phyloP scores from a whole-genome alignment of 2,797 vertebrate genomes.

The Tauraco hartlaubi region DNA sequence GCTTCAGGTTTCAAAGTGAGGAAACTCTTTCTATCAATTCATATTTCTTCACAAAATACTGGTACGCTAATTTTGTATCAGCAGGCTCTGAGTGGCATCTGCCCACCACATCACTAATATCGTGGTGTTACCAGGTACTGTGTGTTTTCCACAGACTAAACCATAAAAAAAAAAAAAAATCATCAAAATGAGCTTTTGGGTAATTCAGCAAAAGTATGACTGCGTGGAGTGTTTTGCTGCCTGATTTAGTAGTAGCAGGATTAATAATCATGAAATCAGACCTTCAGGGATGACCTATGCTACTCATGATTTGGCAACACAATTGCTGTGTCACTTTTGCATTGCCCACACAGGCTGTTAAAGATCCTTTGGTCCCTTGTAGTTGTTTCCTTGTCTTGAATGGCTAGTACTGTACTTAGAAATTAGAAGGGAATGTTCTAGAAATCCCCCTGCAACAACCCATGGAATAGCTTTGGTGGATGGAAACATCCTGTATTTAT shows the following conservation, averaged over 20 bases:
- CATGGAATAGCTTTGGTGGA: neutral
- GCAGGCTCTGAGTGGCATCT: neutral
- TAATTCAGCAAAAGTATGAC: neutral
- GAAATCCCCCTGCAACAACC: neutral
- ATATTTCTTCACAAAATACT: neutral
- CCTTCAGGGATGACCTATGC: neutral
- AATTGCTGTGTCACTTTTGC: neutral
- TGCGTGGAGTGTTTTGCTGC: neutral
- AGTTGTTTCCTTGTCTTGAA: neutral
- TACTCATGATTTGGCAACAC: neutral
- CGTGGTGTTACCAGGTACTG: neutral
- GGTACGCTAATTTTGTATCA: neutral
- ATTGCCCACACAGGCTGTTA: neutral
- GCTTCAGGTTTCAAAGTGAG: neutral
- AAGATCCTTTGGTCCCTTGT: neutral
- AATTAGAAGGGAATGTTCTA: neutral
- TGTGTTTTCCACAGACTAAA: neutral
- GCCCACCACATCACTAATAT: neutral
- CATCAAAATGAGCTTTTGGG: neutral
- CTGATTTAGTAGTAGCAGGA: neutral
- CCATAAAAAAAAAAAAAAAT: rapidly evolving
- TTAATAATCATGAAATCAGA: neutral
- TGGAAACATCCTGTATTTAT: neutral
- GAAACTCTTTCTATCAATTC: neutral
- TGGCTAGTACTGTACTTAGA: neutral